Percentiles rank a stretch among this genome's conserved stretches.
Conservation (phyloP, 2,797 vertebrate genomes). For the Peromyscus eremicus region DNA sequence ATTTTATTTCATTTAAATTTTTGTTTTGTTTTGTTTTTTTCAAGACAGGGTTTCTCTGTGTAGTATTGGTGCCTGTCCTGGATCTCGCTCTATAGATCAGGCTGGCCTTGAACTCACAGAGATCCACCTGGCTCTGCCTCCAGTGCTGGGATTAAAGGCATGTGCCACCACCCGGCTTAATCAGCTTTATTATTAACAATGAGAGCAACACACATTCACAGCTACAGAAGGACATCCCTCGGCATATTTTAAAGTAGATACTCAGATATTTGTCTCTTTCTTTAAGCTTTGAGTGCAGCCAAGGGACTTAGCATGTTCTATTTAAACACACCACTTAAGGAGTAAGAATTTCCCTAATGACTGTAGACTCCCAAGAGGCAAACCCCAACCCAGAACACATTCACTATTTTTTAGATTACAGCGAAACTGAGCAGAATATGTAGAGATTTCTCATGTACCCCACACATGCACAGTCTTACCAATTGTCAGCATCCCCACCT, state of each 20-base stretch:
- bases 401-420: neutral
- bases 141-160: too few species aligned
- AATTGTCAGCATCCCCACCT: neutral
- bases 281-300: neutral
- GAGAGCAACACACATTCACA: too few species aligned
- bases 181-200: too few species aligned
- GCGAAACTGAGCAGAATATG: neutral
- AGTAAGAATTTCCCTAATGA: neutral
- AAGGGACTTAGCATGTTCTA: neutral
- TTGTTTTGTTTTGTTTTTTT: too few species aligned
- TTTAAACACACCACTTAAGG: neutral
- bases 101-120: too few species aligned
- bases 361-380: neutral
- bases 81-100: too few species aligned
- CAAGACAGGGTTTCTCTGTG: too few species aligned
- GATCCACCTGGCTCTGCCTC: too few species aligned
- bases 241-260: neutral
- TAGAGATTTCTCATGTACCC: neutral
- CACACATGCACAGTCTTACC: neutral
- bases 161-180: too few species aligned
- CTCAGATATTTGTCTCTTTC: neutral
- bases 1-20: too few species aligned
- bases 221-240: too few species aligned
- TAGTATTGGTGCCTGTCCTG: too few species aligned
- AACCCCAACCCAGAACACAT: neutral